Conservation (phyloP, 2,797 vertebrate genomes). For the Coccyzus lansbergi region DNA sequence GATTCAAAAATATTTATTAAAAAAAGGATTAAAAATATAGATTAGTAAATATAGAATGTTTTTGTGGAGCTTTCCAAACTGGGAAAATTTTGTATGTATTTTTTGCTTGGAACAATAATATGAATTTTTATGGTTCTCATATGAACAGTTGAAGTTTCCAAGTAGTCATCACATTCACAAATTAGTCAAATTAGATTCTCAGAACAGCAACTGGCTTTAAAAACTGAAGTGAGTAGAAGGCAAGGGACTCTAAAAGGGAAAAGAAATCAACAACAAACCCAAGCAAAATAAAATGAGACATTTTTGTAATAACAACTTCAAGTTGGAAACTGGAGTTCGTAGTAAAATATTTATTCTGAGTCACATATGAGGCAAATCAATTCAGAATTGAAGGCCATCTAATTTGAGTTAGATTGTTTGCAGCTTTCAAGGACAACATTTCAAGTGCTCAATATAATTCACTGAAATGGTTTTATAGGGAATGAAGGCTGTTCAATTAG, state of each 20-base stretch:
- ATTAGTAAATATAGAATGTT: background rate
- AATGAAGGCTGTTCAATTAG: conserved; percentile 10
- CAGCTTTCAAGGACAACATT: background rate
- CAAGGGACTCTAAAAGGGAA: background rate
- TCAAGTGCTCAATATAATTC: background rate
- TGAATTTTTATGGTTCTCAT: background rate
- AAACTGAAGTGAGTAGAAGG: background rate
- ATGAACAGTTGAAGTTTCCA: background rate
- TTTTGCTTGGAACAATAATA: background rate
- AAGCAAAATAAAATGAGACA: rapidly evolving
- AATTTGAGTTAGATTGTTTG: background rate
- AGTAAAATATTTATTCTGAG: background rate
- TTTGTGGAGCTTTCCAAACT: background rate
- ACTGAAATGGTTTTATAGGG: background rate
- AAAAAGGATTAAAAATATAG: background rate
- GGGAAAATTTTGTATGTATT: background rate
- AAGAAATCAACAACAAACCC: background rate
- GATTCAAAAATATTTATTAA: background rate
- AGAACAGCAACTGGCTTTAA: background rate
- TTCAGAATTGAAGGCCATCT: background rate
- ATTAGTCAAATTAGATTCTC: background rate
- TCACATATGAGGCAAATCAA: background rate
- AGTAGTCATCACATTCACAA: background rate
- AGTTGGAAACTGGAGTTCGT: background rate
- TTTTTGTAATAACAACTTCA: background rate